Evolutionary conservation across 2,113 vertebrate genomes (phyloP), one percentile per base, ranked within the genome.

Genomic region (Rhinolophus ferrumequinum): DNA sequence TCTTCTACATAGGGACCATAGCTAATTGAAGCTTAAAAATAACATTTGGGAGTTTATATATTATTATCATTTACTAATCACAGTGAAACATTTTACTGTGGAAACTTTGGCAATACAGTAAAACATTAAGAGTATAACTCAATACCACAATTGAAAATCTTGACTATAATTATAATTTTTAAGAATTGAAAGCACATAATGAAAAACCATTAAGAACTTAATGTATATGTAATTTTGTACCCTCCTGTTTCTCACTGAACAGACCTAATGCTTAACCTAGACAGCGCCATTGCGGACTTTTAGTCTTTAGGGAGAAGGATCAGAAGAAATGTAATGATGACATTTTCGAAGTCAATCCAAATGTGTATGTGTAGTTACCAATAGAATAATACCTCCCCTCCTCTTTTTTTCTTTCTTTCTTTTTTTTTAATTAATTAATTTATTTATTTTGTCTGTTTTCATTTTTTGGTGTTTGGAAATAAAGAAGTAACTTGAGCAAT

Each of bases 1-100:
- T 56, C 30, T 66, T 84, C 35, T 22, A 52, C 47, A 19, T 19
- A 44, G 44, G 4, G 50, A 1, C 35, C 41, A 80, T 75, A 80
- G n/a, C 56, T 94, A 89, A 73, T 93, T 95, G 72, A 79, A 35
- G 33, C 24, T 95, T 95, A 47, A 76, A 82, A 77, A 73, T 67
- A 69, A 77, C 28, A 90, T 54, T 52, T 28, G 24, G 11, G 30
- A 35, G 10, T 44, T 77, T 73, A 33, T 41, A n/a, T 73, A 22
- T 88, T 80, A 3, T 58, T 52, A 22, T 50, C 72, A 81, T 77
- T 79, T 56, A 92, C 22, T 64, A 84, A 94, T 83, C 58, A 38
- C 28, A 62, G n/a, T 38, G 54, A 56, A 19, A 3, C 5, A 38
- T 82, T 58, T 75, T 70, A 28, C 80, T 56, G 2, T 95, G 33